These are phyloP conservation scores for Carposina sasakii DNA, from an alignment of 1,140 invertebrate genomes.

Conservation along the genomic window DNA sequence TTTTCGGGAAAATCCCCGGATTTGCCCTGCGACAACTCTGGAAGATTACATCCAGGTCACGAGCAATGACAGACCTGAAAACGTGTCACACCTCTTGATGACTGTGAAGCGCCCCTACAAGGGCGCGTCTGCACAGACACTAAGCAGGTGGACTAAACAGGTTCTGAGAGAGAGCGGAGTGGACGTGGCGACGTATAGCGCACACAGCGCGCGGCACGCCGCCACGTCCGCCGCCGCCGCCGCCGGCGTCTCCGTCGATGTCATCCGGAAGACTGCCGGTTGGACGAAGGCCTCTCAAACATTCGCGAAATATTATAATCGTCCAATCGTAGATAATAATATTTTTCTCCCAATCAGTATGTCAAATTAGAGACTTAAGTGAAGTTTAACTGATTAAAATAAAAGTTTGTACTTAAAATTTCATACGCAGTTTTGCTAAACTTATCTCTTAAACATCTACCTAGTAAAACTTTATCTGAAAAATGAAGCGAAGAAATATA, in stretches of 20 bases:
- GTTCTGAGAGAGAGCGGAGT: conserved; percentile 23
- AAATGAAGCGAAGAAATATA: conserved; percentile 3
- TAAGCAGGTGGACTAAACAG: conserved; percentile 34
- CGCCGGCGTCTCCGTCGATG: not conserved
- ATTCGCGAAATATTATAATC: not conserved
- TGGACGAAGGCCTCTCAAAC: not conserved
- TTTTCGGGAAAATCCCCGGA: not conserved
- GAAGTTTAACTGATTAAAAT: not conserved
- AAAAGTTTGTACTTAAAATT: not conserved
- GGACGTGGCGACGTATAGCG: conserved; percentile 19
- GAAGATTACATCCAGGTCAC: conserved; percentile 4
- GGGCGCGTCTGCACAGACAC: conserved; percentile 21
- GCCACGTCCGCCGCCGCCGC: not conserved
- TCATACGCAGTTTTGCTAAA: not conserved
- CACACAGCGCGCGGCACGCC: conserved; percentile 33
- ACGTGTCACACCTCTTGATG: conserved; percentile 17
- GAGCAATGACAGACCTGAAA: not conserved
- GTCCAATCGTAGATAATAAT: not conserved
- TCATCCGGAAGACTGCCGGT: not conserved
- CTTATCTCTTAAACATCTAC: not conserved
- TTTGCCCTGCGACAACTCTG: conserved; percentile 6
- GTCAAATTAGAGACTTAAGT: conserved; percentile 1
- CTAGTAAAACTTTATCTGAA: not conserved
- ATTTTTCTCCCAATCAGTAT: not conserved
- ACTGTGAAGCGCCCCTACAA: conserved; percentile 16